These are phyloP conservation scores for Iphiclides podalirius DNA, from an alignment of 2,888 invertebrate genomes.

Conservation along the genomic window DNA sequence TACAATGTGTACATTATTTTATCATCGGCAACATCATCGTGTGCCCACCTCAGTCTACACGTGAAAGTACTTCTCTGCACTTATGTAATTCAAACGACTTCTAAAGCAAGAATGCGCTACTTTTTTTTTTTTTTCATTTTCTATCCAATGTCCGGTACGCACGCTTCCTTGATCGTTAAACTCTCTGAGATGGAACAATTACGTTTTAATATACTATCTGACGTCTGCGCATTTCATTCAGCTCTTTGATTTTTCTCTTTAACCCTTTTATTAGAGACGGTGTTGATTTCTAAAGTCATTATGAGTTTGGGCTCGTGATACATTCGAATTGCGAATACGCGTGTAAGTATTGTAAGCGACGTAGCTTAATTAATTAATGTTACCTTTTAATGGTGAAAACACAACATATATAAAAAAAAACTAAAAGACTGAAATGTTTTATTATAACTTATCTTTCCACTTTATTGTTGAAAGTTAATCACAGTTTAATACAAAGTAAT, in stretches of 20 bases:
- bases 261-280: conserved; percentile 4
- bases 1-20: too few relatives aligned
- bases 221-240: conserved; percentile 10
- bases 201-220: conserved; percentile 15
- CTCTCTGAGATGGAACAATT: conserved; percentile 22
- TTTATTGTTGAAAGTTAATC: too few relatives aligned
- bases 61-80: conserved; percentile 37
- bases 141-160: conserved; percentile 22
- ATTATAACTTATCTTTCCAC: too few relatives aligned
- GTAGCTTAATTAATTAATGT: too few relatives aligned
- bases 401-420: too few relatives aligned
- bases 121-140: conserved; percentile 26
- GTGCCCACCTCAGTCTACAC: conserved; percentile 12
- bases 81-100: conserved; percentile 31
- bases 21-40: too few relatives aligned
- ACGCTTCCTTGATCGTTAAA: conserved; percentile 23
- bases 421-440: too few relatives aligned
- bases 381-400: too few relatives aligned
- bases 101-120: conserved; percentile 28
- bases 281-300: conserved; percentile 15
- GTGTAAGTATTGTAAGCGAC: background rate
- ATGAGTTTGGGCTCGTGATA: conserved; percentile 1
- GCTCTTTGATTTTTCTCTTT: conserved; percentile 1
- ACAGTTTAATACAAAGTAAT: too few relatives aligned
- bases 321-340: background rate